phyloP scores from a whole-genome alignment of 2,113 vertebrate genomes.

The Nesogale talazaci region DNA sequence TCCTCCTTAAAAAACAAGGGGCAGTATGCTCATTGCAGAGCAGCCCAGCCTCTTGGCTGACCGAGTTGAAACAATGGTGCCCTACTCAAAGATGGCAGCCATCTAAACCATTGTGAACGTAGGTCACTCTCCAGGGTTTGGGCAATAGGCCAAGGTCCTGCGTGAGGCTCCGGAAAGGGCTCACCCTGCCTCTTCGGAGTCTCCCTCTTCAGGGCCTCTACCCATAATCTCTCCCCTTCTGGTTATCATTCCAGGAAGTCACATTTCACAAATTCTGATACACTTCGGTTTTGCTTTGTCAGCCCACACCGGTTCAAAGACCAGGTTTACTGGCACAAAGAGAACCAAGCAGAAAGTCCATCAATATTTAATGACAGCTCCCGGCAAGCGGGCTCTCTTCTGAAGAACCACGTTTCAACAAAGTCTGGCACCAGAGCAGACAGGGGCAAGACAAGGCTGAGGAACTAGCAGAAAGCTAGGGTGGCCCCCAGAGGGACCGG shows the following conservation, averaged over 20 bases:
- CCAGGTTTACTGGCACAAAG: not conserved
- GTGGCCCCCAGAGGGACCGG: not conserved
- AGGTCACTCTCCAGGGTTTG: not conserved
- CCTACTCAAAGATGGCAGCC: too few relatives aligned
- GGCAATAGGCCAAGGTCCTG: not conserved
- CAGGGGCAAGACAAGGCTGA: not conserved
- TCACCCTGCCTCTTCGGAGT: not conserved
- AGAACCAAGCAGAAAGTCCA: not conserved
- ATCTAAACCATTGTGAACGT: not conserved
- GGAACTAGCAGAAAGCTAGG: not conserved
- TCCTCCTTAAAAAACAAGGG: not conserved
- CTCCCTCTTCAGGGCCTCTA: not conserved
- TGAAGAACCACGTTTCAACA: conserved; percentile 3
- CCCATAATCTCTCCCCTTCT: not conserved
- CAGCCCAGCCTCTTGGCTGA: not conserved
- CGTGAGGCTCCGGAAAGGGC: not conserved
- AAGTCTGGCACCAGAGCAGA: not conserved
- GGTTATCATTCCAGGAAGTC: not conserved
- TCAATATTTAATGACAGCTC: conserved; percentile 50
- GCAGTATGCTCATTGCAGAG: not conserved
- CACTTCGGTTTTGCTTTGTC: not conserved
- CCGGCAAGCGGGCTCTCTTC: conserved; percentile 3
- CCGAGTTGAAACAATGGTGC: not conserved
- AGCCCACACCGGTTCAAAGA: not conserved
- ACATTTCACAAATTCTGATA: not conserved